phyloP scores from a whole-genome alignment of 2,797 vertebrate genomes.

The Rhinophrynus dorsalis region DNA sequence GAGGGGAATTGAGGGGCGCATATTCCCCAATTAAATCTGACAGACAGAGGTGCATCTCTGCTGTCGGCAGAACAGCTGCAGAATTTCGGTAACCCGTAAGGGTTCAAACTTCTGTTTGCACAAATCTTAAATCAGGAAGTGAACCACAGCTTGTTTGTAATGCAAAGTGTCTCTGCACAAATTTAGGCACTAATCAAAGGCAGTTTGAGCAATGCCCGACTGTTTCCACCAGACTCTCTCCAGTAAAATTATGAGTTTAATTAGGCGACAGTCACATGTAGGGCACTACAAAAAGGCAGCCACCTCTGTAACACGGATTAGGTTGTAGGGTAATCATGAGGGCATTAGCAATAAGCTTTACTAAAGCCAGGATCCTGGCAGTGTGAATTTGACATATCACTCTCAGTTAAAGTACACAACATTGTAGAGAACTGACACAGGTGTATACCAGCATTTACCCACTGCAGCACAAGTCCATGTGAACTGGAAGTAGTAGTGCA shows the following conservation, averaged over 20 bases:
- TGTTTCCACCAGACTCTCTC: not conserved
- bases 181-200: slow-evolving; percentile 40
- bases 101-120: no score
- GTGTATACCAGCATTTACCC: no score
- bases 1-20: no score
- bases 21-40: no score
- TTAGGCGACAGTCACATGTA: not conserved
- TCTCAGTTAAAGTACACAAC: no score
- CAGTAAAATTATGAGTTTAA: not conserved
- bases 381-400: no score
- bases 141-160: not conserved
- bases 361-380: no score
- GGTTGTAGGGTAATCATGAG: no score
- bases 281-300: not conserved
- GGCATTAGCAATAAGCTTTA: no score
- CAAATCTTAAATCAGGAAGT: not conserved
- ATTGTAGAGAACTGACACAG: no score
- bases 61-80: not conserved
- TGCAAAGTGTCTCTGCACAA: not conserved
- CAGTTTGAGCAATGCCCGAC: not conserved
- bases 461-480: no score
- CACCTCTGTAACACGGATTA: not conserved
- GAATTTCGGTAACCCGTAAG: not conserved
- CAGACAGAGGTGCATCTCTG: not conserved
- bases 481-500: no score